Base-by-base conservation (phyloP, 2,113 vertebrate genomes). In the Nematolebias whitei region DNA sequence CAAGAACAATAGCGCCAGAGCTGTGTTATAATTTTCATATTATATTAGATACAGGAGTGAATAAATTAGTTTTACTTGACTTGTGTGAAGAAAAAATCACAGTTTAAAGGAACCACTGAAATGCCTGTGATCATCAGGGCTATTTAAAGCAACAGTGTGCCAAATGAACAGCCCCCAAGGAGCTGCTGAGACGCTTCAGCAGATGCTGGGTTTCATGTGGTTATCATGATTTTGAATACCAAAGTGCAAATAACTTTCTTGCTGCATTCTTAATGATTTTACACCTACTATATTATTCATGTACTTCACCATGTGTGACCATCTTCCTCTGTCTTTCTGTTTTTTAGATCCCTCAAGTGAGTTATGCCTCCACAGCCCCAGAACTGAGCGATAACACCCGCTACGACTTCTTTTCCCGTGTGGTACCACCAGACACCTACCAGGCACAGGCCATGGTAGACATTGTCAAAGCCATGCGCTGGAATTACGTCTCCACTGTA, bases 371-470 rank as follows among this genome's bases (percentile, higher is more conserved):
- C 82, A 98, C 96, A 0, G 96, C 96, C 0, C 96, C 96, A 0
- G 96, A 98, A 89, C 90, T 98, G 85, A 98, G 96, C 0, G 96
- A 98, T 79, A 98, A 97, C 94, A 97, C 94, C 76, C 95, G 96
- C 84, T 98, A 98, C 0, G 96, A 98, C 89, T 98, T 96, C 93
- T 98, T 98, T 89, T 98, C 96, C 32, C 94, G 96, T 0, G 96
- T 98, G 3, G 96, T 98, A 39, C 96, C 96, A 0, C 96, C 96
- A 0, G 96, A 98, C 91, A 98, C 96, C 2, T 96, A 96, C 88
- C 96, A 98, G 90, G 96, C 96, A 41, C 96, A 98, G 86, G 95
- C 96, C 64, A 98, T 98, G 96, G 95, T 98, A 88, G 96, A 98
- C 89, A 97, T 98, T 0, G 96, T 97, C 73, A 97, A 95, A 50